phyloP scores from a whole-genome alignment of 2,113 vertebrate genomes.

The Ifrita kowaldi region DNA sequence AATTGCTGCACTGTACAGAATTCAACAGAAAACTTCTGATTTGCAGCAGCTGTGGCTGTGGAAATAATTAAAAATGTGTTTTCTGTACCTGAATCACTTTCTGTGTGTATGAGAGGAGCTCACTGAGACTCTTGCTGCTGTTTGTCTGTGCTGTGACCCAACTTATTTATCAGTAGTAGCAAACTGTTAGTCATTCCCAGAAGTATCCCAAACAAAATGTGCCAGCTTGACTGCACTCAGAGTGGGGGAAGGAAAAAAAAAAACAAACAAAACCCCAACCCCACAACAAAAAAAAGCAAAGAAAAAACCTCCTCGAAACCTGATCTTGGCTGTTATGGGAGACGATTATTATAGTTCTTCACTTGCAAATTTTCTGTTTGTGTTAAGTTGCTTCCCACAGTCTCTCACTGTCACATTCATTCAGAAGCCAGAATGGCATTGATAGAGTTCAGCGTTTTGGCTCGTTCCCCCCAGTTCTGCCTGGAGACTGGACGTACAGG shows the following conservation, averaged over 20 bases:
- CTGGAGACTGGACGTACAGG: constrained; percentile 34
- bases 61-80: neutral
- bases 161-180: neutral
- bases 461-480: neutral
- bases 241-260: neutral
- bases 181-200: neutral
- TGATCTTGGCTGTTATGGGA: constrained; percentile 48
- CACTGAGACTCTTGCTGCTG: neutral
- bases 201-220: constrained; percentile 27
- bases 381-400: constrained; percentile 57
- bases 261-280: neutral
- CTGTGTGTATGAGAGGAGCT: neutral
- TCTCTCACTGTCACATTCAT: constrained; percentile 54
- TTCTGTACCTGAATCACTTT: neutral
- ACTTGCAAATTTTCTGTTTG: constrained; percentile 65
- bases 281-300: neutral
- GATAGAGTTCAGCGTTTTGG: constrained; percentile 35
- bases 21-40: neutral
- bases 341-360: constrained; percentile 50
- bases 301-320: neutral
- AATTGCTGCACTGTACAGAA: neutral
- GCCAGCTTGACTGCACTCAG: neutral
- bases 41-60: neutral
- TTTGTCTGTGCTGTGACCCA: neutral
- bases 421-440: constrained; percentile 52